These are phyloP conservation scores for Netelia melanura DNA, from an alignment of 2,888 invertebrate genomes.

Conservation along the genomic window DNA sequence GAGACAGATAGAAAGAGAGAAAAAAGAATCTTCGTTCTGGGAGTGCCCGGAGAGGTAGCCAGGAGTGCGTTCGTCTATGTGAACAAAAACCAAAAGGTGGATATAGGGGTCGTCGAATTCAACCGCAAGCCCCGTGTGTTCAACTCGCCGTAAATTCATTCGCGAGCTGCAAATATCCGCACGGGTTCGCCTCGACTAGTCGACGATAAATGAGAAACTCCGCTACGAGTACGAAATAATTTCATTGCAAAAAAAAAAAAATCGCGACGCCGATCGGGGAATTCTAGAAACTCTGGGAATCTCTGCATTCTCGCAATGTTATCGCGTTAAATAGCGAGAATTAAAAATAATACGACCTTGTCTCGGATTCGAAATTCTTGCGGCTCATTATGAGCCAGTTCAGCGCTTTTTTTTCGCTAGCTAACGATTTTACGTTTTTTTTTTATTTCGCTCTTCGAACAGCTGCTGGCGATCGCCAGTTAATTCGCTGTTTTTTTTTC, in stretches of 20 bases:
- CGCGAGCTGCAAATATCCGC: constrained; percentile 59
- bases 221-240: constrained; percentile 53
- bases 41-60: constrained; percentile 16
- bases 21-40: neutral
- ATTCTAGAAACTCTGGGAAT: neutral
- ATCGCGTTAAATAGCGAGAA: neutral
- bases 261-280: no score
- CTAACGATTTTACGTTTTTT: neutral
- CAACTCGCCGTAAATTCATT: constrained; percentile 66
- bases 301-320: neutral
- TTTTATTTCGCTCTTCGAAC: neutral
- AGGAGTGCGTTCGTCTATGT: no score
- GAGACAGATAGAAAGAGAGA: neutral
- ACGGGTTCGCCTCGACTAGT: neutral
- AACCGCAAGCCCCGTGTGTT: constrained; percentile 62
- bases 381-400: no score
- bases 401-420: constrained; percentile 9
- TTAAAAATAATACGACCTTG: neutral
- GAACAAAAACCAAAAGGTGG: constrained; percentile 7
- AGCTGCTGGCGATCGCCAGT: constrained; percentile 27
- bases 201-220: neutral
- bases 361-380: no score
- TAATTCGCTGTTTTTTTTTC: constrained; percentile 5
- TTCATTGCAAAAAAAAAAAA: constrained; percentile 5
- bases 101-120: constrained; percentile 49